Percentiles rank a stretch among this genome's conserved stretches.
phyloP scores from a whole-genome alignment of 2,113 vertebrate genomes.

The Oxyruncus cristatus region DNA sequence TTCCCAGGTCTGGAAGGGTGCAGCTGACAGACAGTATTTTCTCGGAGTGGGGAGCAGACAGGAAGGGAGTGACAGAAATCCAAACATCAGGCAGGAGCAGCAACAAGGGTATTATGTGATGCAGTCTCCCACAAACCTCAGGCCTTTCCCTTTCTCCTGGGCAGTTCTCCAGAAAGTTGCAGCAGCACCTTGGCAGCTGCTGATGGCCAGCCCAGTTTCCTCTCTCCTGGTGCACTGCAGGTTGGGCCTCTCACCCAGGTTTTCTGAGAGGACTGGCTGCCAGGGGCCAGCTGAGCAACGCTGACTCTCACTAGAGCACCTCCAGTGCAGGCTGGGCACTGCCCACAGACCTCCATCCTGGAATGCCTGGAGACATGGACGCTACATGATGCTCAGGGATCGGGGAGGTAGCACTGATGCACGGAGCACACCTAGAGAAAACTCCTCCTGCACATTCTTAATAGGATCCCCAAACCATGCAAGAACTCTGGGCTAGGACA shows the following conservation, averaged over 20 bases:
- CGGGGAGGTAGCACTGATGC: not conserved
- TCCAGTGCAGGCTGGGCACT: not conserved
- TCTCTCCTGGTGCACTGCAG: not conserved
- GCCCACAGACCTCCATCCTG: not conserved
- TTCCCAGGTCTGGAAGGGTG: not conserved
- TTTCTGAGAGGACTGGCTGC: not conserved
- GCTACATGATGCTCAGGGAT: accelerated
- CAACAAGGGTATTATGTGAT: not conserved
- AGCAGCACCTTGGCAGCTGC: not conserved
- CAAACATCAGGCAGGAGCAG: not conserved
- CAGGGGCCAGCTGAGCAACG: not conserved
- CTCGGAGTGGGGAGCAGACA: not conserved
- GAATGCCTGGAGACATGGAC: not conserved
- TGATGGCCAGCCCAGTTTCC: not conserved
- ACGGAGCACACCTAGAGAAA: not conserved
- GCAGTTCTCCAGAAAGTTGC: not conserved
- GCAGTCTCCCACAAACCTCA: not conserved
- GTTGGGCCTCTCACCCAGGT: not conserved
- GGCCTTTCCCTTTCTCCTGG: not conserved
- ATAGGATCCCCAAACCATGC: not conserved
- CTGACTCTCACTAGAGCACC: not conserved
- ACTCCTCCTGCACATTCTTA: not conserved
- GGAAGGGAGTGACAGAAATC: not conserved
- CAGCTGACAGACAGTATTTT: no score
- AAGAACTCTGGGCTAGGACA: not conserved